phyloP scores from a whole-genome alignment of 1,140 invertebrate genomes.

The Trinorchestia longiramus region DNA sequence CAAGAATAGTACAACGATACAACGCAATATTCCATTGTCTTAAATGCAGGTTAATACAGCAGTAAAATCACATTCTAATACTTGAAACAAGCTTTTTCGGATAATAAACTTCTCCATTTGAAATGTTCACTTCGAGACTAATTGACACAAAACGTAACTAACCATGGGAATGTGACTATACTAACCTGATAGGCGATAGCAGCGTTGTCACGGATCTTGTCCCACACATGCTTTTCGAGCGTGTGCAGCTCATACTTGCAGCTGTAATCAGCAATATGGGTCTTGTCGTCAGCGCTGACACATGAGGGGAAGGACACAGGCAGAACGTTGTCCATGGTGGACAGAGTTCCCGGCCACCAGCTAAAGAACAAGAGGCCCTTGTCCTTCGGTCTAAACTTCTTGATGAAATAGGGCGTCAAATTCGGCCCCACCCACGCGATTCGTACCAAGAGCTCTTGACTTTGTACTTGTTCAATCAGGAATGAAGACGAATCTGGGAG shows the following conservation, averaged over 20 bases:
- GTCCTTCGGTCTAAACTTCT: conserved; percentile 67
- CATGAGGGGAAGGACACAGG: conserved; percentile 71
- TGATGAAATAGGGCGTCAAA: conserved; percentile 71
- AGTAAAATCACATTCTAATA: too few relatives aligned
- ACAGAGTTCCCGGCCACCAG: conserved; percentile 78
- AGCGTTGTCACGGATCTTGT: conserved; percentile 18
- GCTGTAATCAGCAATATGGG: background rate
- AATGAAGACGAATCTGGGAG: conserved; percentile 58
- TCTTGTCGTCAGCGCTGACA: conserved; percentile 18
- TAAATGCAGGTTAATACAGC: too few relatives aligned
- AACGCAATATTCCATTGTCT: too few relatives aligned
- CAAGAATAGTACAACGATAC: background rate
- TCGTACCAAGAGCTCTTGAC: conserved; percentile 74
- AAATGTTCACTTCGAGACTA: too few relatives aligned
- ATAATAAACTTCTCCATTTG: too few relatives aligned
- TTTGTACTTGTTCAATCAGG: conserved; percentile 72
- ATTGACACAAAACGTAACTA: too few relatives aligned
- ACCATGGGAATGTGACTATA: too few relatives aligned
- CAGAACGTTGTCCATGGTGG: conserved; percentile 69
- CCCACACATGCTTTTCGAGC: conserved; percentile 50
- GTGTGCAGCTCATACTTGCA: conserved; percentile 59
- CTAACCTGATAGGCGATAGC: conserved; percentile 54
- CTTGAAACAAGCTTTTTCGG: too few relatives aligned
- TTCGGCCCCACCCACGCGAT: conserved; percentile 77
- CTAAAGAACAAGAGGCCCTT: conserved; percentile 77